Base-by-base conservation (phyloP, 2,888 invertebrate species). In the Cephus spinipes region DNA sequence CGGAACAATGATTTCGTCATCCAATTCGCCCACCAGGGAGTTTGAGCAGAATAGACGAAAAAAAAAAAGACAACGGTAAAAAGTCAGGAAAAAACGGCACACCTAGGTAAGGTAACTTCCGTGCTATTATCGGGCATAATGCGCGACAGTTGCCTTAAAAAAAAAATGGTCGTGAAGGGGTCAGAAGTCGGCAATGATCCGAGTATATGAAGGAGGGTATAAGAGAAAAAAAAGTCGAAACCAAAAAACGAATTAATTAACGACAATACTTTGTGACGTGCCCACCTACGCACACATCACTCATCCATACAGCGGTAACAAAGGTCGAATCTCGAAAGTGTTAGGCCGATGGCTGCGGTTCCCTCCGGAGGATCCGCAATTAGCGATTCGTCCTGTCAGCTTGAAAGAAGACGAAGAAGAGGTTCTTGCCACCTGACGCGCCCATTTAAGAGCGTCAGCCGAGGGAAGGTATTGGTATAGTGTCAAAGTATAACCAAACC, bases 71-170 rank as follows among this genome's bases (percentile, higher is more conserved):
- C 34, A 77, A 68, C 31, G 40, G 68, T 15, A 68, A 31, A 77
- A 15, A 73, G 76, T 32, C 9, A 15, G 11, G 73, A 73, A 75
- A 74, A 31, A 2, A 69, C 75, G 35, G 69, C 81, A 81, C 84
- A 81, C 73, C 32, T 32, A 30, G 32, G 73, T 31, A 71, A 33
- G 33, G 73, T 23, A 71, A 33, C 73, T 15, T 71, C 31, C 32
- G 73, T 15, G 32, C 55, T 55, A 55, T 55, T 23, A 55, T 55
- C 23, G 23, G 55, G 23, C 23, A 9, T 55, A 55, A 55, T 55
- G 55, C 55, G 23, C 55, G 55, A 55, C 55, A 23, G 55, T 23
- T 23, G 55, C 9, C 23, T 23, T 9, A 32, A 32, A 34, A 34
- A 55, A 9, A 23, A 55, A 23, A 55, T 55, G 23, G 9, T 23